Conservation (phyloP, 2,797 vertebrate species). For the Hemibagrus guttatus region DNA sequence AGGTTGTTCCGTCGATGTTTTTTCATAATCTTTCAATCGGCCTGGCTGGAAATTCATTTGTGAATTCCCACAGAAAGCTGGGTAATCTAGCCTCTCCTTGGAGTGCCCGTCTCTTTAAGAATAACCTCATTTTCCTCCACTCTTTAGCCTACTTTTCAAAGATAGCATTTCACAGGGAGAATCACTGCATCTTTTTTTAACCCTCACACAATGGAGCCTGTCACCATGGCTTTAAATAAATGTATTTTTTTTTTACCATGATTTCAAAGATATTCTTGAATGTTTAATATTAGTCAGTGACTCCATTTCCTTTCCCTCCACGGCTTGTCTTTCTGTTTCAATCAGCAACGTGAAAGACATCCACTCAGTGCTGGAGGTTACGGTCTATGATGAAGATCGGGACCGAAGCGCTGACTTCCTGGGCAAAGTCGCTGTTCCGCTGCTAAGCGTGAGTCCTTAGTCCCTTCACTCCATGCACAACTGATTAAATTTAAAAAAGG, state of each 20-base stretch:
- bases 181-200: constrained; percentile 57
- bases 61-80: constrained; percentile 64
- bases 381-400: constrained; percentile 95
- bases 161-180: constrained; percentile 59
- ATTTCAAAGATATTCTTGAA: constrained; percentile 52
- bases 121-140: constrained; percentile 70
- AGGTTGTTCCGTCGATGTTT: constrained; percentile 55
- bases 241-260: constrained; percentile 45
- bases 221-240: constrained; percentile 56
- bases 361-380: constrained; percentile 95
- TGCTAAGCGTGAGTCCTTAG: constrained; percentile 88
- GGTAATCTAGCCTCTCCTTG: constrained; percentile 66
- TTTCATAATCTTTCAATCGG: constrained; percentile 54
- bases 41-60: constrained; percentile 56
- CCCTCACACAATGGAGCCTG: constrained; percentile 53
- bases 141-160: constrained; percentile 69
- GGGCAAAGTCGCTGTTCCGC: constrained; percentile 94
- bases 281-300: constrained; percentile 59
- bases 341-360: constrained; percentile 96
- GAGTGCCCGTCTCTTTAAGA: constrained; percentile 62
- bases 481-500: not conserved
- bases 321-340: constrained; percentile 59
- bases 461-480: not conserved
- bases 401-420: constrained; percentile 96
- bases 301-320: constrained; percentile 41